Base-by-base conservation (phyloP, 2,113 vertebrate species). In the Misgurnus mizolepis region DNA sequence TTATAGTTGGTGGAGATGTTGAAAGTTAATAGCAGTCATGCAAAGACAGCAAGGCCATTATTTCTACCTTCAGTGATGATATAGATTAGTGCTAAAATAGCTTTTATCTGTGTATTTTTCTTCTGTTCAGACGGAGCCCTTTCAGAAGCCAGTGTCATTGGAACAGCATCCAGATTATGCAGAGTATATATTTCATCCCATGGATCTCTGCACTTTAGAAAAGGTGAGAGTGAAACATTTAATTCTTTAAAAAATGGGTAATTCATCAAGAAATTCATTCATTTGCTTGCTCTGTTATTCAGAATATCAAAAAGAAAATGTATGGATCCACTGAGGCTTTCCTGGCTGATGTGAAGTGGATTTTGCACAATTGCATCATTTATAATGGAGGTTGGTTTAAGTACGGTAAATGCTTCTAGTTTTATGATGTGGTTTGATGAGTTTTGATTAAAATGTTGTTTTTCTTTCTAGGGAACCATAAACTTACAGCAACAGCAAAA, bases 331-430 rank as follows among this genome's bases (percentile, higher is more conserved):
- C 98, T 6, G 98, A 99, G 89, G 97, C 98, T 76, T 99, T 98
- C 93, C 90, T 99, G 92, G 97, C 97, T 15, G 98, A 99, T 78
- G 96, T 95, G 65, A 99, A 99, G 90, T 99, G 98, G 98, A 99
- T 99, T 93, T 94, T 99, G 90, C 98, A 99, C 93, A 99, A 99
- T 92, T 99, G 98, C 89, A 99, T 99, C 84, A 99, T 99, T 92
- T 99, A 99, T 90, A 99, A 99, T 76, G 98, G 98, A 88, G 97
- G 98, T 98, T 86, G 61, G 85, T 82, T 83, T 2, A 2, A 34
- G 65, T 3, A 8, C 2, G 60, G 40, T 1, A 71, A 39, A 27
- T 56, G 3, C 27, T 56, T 18, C 6, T 27, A 18, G 11, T 45
- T 43, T 50, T 39, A 74, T 49, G 0, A 40, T 4, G 15, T 62